Conservation (phyloP, 2,113 vertebrate species). For the Genyomyrus donnyi region DNA sequence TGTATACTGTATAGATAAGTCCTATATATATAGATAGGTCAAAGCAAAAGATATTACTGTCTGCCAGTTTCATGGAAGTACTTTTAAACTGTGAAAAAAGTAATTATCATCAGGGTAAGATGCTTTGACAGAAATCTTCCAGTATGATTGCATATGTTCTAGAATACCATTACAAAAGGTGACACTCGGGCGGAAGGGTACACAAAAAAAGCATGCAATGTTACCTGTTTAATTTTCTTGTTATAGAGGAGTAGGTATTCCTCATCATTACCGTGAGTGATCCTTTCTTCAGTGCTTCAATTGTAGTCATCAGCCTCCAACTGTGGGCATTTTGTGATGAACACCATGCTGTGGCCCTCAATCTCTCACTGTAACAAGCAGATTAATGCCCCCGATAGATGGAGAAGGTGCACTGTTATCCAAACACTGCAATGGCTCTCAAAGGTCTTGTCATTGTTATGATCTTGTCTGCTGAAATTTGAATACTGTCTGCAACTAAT, state of each 20-base stretch:
- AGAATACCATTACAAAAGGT: background rate
- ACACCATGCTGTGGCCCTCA: background rate
- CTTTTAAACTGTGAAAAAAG: background rate
- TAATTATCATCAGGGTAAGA: background rate
- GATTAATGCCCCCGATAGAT: conserved; percentile 2
- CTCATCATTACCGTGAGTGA: conserved; percentile 7
- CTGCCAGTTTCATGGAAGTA: background rate
- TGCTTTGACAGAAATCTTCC: background rate
- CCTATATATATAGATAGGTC: background rate
- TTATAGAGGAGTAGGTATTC: background rate
- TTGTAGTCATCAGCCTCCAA: background rate
- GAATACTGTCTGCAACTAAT: background rate
- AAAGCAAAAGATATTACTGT: background rate
- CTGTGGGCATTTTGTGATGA: background rate
- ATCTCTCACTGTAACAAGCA: conserved; percentile 13
- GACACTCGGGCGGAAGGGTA: too few relatives aligned
- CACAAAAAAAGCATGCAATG: background rate
- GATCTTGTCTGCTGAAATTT: background rate
- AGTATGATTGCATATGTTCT: background rate
- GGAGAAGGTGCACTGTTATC: background rate
- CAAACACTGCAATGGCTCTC: background rate
- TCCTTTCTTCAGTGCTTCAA: background rate
- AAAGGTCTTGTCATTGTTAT: background rate
- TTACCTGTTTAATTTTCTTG: background rate
- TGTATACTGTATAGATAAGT: too few relatives aligned